phyloP scores from a whole-genome alignment of 2,797 vertebrate species.

The Spondyliosoma cantharus region DNA sequence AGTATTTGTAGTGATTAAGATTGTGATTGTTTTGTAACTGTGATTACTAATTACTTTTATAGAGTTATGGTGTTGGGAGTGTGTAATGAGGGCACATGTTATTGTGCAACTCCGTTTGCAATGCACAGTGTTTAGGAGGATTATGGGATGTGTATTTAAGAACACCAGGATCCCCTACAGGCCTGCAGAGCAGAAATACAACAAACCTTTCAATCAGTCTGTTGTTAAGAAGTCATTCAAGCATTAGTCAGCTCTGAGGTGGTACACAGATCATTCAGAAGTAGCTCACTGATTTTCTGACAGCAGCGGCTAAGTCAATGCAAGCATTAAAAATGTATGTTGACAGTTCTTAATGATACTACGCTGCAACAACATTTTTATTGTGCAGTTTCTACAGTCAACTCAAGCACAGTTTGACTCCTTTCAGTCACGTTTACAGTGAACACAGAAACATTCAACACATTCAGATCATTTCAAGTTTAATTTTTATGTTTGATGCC shows the following conservation, averaged over 20 bases:
- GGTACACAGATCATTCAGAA: conserved; percentile 15
- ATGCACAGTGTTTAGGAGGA: conserved; percentile 2
- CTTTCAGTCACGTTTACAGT: conserved; percentile 9
- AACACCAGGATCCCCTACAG: neutral
- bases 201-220: conserved; percentile 17
- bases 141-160: conserved; percentile 10
- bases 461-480: neutral
- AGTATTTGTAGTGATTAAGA: too few species aligned
- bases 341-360: neutral
- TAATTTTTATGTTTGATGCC: neutral
- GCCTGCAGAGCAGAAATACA: neutral
- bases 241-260: conserved; percentile 2
- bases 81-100: neutral
- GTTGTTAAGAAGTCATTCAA: conserved; percentile 16
- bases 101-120: neutral
- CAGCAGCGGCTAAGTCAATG: neutral
- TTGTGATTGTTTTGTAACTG: too few species aligned
- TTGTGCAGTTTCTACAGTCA: conserved; percentile 14
- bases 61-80: neutral
- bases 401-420: conserved; percentile 13
- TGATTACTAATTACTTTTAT: too few species aligned
- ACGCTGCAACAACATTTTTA: conserved; percentile 8
- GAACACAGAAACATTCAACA: neutral
- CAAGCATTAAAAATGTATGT: neutral
- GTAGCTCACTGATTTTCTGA: conserved; percentile 2